Conservation (phyloP, 2,888 invertebrate genomes). For the Tuberolachnus salignus region DNA sequence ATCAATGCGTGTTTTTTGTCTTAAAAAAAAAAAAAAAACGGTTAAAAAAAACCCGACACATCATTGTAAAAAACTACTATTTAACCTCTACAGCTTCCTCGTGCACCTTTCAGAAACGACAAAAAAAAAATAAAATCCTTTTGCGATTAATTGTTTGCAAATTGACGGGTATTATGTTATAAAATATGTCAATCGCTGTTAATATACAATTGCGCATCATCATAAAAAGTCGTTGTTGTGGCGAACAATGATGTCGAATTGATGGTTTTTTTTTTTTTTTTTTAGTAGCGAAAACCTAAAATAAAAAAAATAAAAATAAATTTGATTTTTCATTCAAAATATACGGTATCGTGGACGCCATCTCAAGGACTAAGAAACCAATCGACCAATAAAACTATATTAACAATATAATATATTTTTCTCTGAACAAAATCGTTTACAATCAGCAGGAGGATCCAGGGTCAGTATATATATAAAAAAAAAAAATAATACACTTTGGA, state of each 20-base stretch:
- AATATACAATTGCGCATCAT: too few relatives aligned
- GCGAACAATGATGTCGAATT: slow-evolving; percentile 3
- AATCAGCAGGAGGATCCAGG: neutral
- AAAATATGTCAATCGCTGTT: too few relatives aligned
- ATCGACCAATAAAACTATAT: slow-evolving; percentile 19
- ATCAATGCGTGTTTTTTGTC: too few relatives aligned
- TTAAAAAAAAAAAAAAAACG: too few relatives aligned
- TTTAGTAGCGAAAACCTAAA: neutral
- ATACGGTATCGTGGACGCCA: neutral
- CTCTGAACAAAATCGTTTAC: slow-evolving; percentile 27
- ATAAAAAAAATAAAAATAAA: neutral
- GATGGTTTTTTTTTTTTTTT: neutral
- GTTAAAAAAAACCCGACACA: too few relatives aligned
- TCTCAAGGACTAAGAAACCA: slow-evolving; percentile 33
- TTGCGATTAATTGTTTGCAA: too few relatives aligned
- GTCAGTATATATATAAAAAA: neutral
- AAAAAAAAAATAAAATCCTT: too few relatives aligned
- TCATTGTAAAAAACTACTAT: too few relatives aligned
- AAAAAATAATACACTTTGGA: neutral
- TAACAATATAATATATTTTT: slow-evolving; percentile 11
- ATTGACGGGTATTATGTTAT: too few relatives aligned
- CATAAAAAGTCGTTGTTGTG: neutral
- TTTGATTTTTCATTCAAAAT: neutral
- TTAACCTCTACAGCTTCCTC: too few relatives aligned
- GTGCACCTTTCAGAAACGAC: too few relatives aligned